Conservation (phyloP, 2,113 vertebrate species). For the Epinephelus fuscoguttatus region DNA sequence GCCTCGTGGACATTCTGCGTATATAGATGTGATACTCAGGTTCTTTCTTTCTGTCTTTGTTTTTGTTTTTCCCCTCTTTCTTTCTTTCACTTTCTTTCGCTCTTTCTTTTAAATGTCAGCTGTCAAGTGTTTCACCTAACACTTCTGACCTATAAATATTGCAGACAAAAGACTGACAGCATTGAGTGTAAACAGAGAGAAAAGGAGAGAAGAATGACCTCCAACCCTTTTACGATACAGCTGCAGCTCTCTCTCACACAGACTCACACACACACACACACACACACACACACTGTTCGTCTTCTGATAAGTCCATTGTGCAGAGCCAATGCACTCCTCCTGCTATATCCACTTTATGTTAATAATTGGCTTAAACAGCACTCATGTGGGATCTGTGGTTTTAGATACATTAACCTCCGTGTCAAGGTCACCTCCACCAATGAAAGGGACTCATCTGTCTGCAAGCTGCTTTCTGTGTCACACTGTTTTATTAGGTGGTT, state of each 20-base stretch:
- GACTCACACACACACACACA: slow-evolving; percentile 5
- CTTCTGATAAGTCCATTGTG: slow-evolving; percentile 12
- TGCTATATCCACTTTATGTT: slow-evolving; percentile 39
- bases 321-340: slow-evolving; percentile 3
- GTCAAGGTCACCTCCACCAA: slow-evolving; percentile 60
- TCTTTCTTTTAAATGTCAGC: neutral
- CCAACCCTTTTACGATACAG: slow-evolving; percentile 9
- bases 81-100: slow-evolving; percentile 12
- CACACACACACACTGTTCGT: neutral
- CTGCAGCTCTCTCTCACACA: neutral
- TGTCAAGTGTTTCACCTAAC: slow-evolving; percentile 4
- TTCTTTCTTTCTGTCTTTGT: neutral
- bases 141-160: slow-evolving; percentile 21
- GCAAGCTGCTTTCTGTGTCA: slow-evolving; percentile 45
- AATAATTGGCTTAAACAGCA: slow-evolving; percentile 58
- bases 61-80: neutral
- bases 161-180: neutral
- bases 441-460: slow-evolving; percentile 62
- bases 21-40: neutral
- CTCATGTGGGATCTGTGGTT: slow-evolving; percentile 30
- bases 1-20: neutral
- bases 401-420: slow-evolving; percentile 51
- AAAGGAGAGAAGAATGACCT: slow-evolving; percentile 13
- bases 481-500: slow-evolving; percentile 7
- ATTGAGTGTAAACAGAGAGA: slow-evolving; percentile 16